Percentiles rank a stretch among this genome's conserved stretches.
Conservation (phyloP, 2,113 vertebrate genomes). For the Periophthalmodon schlosseri region DNA sequence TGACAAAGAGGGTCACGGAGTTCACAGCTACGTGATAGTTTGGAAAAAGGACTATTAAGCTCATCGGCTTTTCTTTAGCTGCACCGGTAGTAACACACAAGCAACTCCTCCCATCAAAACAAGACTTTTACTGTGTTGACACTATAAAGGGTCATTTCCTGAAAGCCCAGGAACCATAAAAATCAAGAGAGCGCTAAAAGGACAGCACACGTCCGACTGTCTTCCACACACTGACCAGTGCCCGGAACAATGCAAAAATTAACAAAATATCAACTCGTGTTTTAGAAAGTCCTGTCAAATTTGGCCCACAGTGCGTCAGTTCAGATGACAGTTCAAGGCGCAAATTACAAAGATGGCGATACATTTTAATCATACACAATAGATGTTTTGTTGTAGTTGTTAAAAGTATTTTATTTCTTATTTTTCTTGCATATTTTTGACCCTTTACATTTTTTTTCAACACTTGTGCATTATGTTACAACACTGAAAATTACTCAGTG, state of each 20-base stretch:
- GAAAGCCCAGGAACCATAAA: conserved; percentile 93
- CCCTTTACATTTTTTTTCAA: too few relatives aligned
- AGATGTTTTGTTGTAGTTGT: conserved; percentile 45
- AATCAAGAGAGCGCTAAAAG: conserved; percentile 78
- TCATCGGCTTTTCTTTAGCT: conserved; percentile 83
- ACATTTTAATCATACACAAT: conserved; percentile 41
- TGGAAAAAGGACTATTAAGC: conserved; percentile 88
- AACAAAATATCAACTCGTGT: conserved; percentile 61
- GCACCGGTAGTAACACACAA: conserved; percentile 77
- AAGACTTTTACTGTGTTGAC: conserved; percentile 91
- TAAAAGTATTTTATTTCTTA: too few relatives aligned
- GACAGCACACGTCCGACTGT: conserved; percentile 74
- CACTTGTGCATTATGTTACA: too few relatives aligned
- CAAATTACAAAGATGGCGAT: not conserved
- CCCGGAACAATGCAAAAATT: conserved; percentile 75
- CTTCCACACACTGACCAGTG: conserved; percentile 68
- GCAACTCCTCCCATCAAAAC: conserved; percentile 79
- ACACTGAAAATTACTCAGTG: too few relatives aligned
- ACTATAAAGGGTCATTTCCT: conserved; percentile 90
- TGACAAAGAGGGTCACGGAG: conserved; percentile 85
- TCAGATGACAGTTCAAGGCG: not conserved
- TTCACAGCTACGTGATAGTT: conserved; percentile 89
- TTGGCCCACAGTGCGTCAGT: not conserved
- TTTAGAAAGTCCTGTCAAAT: not conserved
- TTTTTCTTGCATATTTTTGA: not conserved